phyloP scores from a whole-genome alignment of 2,797 vertebrate genomes.

The Myotis vivesi region DNA sequence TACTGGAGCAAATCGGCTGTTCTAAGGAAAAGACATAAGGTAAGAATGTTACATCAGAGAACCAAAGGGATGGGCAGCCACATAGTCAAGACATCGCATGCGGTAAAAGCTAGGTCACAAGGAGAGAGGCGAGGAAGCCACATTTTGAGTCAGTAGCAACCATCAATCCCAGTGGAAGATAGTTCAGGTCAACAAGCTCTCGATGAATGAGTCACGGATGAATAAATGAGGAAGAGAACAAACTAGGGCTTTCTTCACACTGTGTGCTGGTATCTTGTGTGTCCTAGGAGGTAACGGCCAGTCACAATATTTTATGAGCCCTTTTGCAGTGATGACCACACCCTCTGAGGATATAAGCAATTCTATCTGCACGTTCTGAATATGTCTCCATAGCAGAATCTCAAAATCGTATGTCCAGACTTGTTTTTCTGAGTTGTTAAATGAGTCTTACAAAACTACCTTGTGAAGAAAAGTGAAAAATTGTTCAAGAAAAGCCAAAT shows the following conservation, averaged over 20 bases:
- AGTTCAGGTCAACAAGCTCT: not conserved
- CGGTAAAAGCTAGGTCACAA: not conserved
- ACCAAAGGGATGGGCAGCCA: not conserved
- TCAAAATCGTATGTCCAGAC: not conserved
- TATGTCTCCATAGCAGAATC: not conserved
- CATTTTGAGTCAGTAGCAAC: not conserved
- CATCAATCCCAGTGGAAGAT: not conserved
- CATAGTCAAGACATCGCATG: not conserved
- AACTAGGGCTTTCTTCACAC: not conserved
- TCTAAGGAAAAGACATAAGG: not conserved
- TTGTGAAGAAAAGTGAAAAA: not conserved
- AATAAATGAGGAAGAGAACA: not conserved
- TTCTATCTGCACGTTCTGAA: not conserved
- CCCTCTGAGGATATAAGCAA: not conserved
- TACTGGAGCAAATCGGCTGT: not conserved
- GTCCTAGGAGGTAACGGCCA: not conserved
- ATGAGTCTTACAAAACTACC: not conserved
- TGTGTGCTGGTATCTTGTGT: not conserved
- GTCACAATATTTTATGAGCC: not conserved
- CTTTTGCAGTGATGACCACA: not conserved
- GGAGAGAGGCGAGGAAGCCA: not conserved
- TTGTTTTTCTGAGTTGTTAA: not conserved
- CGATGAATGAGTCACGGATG: not conserved
- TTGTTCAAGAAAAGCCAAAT: not conserved
- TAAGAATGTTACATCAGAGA: not conserved